Percentiles rank a stretch among this genome's conserved stretches.
phyloP scores from a whole-genome alignment of 2,113 vertebrate species.

The Cettia cetti region DNA sequence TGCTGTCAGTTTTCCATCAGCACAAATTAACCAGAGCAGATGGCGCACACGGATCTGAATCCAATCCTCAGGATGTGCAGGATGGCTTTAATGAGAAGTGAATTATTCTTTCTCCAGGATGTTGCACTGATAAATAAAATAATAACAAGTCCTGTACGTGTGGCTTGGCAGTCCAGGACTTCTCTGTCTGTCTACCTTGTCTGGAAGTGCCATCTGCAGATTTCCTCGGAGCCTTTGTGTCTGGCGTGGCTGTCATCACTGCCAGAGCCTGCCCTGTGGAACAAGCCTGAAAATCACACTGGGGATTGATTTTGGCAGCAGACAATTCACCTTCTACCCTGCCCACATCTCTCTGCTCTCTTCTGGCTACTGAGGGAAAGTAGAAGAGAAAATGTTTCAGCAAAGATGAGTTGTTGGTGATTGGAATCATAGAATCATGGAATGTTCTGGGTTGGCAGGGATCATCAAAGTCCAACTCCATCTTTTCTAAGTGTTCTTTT shows the following conservation, averaged over 20 bases:
- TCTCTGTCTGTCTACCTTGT: background rate
- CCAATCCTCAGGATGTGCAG: background rate
- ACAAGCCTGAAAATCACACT: background rate
- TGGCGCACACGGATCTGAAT: background rate
- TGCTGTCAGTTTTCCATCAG: background rate
- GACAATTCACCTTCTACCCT: background rate
- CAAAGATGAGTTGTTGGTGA: background rate
- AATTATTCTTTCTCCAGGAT: background rate
- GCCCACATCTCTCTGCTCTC: background rate
- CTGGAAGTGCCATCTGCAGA: background rate
- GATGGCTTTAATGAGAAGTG: background rate
- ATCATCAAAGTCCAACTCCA: background rate
- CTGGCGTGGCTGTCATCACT: background rate
- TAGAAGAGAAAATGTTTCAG: background rate
- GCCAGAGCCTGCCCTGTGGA: background rate
- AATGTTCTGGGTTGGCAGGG: background rate
- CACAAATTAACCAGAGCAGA: background rate
- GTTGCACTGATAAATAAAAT: background rate
- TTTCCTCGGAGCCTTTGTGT: background rate
- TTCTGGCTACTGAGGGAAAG: background rate
- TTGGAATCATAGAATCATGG: background rate
- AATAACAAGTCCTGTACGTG: background rate
- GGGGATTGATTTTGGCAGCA: background rate
- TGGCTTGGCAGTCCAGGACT: background rate
- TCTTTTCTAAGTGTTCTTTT: background rate